Evolutionary conservation across 2,888 invertebrate genomes (phyloP).

Genomic region (Uloborus plumipes): DNA sequence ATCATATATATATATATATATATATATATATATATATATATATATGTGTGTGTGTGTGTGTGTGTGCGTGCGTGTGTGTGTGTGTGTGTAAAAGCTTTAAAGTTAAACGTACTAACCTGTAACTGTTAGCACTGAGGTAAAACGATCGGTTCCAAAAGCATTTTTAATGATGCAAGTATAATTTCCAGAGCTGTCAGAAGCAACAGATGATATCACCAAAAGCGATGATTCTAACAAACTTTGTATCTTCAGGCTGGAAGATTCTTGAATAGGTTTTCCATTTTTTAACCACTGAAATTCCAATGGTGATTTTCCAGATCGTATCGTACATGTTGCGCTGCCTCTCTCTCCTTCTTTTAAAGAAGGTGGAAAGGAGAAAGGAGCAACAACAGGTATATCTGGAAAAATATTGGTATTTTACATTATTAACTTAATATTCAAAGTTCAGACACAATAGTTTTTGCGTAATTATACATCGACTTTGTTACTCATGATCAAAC

Average conservation of each 20-base stretch:
- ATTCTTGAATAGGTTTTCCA: constrained; percentile 4
- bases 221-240: constrained; percentile 43
- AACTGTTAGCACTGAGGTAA: constrained; percentile 45
- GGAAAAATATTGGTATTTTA: neutral
- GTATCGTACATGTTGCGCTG: constrained; percentile 62
- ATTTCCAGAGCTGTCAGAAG: constrained; percentile 54
- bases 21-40: no score
- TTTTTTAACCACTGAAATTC: constrained; percentile 65
- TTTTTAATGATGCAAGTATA: constrained; percentile 65
- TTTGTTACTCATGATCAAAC: no score
- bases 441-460: no score
- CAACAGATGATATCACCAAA: constrained; percentile 49
- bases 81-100: no score
- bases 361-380: constrained; percentile 44
- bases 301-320: constrained; percentile 65
- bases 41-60: no score
- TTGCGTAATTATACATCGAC: no score
- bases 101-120: constrained; percentile 38
- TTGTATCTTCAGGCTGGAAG: constrained; percentile 24
- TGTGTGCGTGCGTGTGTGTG: no score
- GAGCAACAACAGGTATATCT: constrained; percentile 16
- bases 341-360: constrained; percentile 63
- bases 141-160: constrained; percentile 52
- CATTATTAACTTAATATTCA: no score
- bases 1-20: no score